Evolutionary conservation across 1,140 invertebrate species (phyloP), one percentile per base, ranked within the genome.

Genomic region (Neotoxoptera formosana): DNA sequence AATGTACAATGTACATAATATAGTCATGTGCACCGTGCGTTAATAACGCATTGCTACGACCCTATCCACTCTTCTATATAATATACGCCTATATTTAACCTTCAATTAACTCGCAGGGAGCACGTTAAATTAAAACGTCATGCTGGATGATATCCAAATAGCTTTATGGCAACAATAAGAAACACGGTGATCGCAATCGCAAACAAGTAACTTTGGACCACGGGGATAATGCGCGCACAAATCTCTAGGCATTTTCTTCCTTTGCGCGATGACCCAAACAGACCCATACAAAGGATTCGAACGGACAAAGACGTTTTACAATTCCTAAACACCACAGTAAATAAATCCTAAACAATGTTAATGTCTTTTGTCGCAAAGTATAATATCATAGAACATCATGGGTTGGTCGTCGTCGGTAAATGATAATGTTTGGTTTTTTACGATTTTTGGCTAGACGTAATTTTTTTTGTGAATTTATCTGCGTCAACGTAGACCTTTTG

Each of bases 261-360:
- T 56, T 14, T 89, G 23, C 23, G 21, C 23, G 51, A 56, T 45
- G 47, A 48, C 86, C 8, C 34, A 56, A 36, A 56, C 21, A 36
- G 34, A 89, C 41, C 41, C 51, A 89, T 20, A 30, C 34, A 89
- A 56, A 89, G 9, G 34, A 56, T 41, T 56, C 23, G 76, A 76
- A 92, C 51, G 36, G 45, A 91, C 45, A 91, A 91, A 81, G 47
- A 21, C 56, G 90, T 83, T 53, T 51, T 92, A 91, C 45, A 81
- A 48, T 92, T 76, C 45, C 11, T 34, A 34, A 48, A 76, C 25
- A 76, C 60, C 25, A n/a, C 56, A n/a, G 41, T 21, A 34, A 47
- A 91, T 91, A 91, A 91, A 91, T 76, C 60, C 30, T 91, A n/a
- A 45, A 91, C 36, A 67, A 47, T 76, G 56, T 91, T 91, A 91